Evolutionary conservation across 2,888 invertebrate genomes (phyloP), one percentile per base, ranked within the genome.

Genomic region (Ditula angustiorana): DNA sequence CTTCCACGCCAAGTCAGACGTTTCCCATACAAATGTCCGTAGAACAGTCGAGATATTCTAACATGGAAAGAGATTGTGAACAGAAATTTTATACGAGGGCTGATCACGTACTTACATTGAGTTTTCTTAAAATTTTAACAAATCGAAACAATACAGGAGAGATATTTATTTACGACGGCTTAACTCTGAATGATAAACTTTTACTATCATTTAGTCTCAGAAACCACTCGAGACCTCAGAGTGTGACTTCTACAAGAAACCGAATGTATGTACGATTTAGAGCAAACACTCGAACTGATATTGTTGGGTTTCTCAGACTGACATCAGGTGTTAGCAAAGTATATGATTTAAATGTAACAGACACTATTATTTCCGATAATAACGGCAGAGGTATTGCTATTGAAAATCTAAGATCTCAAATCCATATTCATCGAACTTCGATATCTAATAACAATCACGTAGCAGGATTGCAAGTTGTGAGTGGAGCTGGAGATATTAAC

Each of bases 301-400:
- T 96, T 67, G 94, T 96, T 49, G 96, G 97, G 13, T 97, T 96
- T 75, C 91, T 98, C 76, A 94, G 96, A 72, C 85, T 98, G 37
- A 95, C 96, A 5, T 96, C 97, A 0, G 97, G 96, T 5, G 92
- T 94, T 28, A 94, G 95, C 81, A 95, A 97, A 92, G 95, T 95
- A 24, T 98, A 96, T 82, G 99, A 99, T 84, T 91, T 99, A 60
- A 97, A 97, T 76, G 94, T 99, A 16, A 96, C 96, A 0, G 96
- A 97, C 76, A 96, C 97, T 1, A 95, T 95, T 33, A 95, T 99
- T 66, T 95, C 96, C 1, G 96, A 97, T 82, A 99, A 99, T 88
- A 96, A 96, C 72, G 99, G 99, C 0, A 95, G 98, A 81, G 99
- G 99, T n/a, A 95, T 99, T 56, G 97, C 95, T n/a, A 95, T 97